These are phyloP conservation scores for Anastrepha ludens DNA, from an alignment of 1,140 invertebrate genomes.

Conservation along the genomic window DNA sequence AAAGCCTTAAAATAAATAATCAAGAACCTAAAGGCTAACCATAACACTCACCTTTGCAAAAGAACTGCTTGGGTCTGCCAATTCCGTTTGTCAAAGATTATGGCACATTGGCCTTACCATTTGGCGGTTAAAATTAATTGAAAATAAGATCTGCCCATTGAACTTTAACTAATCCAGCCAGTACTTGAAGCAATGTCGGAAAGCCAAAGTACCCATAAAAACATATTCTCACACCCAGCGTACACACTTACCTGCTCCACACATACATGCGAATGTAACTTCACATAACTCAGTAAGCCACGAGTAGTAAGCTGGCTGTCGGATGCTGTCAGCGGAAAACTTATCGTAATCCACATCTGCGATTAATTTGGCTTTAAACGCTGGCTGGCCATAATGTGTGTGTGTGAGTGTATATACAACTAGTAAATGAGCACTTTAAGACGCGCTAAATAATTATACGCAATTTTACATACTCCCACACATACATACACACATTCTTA, in stretches of 20 bases:
- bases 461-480: not conserved
- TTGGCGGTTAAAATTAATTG: slow-evolving; percentile 3
- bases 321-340: slow-evolving; percentile 14
- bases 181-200: not conserved
- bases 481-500: not conserved
- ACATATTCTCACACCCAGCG: not conserved
- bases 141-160: not conserved
- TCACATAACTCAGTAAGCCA: not conserved
- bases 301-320: slow-evolving; percentile 24
- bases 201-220: not conserved
- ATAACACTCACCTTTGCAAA: not conserved
- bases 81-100: not conserved
- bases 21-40: not conserved
- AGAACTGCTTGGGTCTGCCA: not conserved
- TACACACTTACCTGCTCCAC: too few species aligned
- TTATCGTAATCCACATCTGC: slow-evolving; percentile 49
- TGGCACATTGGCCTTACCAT: not conserved
- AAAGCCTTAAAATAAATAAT: not conserved
- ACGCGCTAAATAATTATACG: not conserved
- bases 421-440: not conserved
- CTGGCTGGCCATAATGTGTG: not conserved
- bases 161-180: not conserved
- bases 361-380: not conserved
- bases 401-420: not conserved
- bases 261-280: too few species aligned